Evolutionary conservation across 2,113 vertebrate genomes (phyloP).

Genomic region (Spizaetus ornatus): DNA sequence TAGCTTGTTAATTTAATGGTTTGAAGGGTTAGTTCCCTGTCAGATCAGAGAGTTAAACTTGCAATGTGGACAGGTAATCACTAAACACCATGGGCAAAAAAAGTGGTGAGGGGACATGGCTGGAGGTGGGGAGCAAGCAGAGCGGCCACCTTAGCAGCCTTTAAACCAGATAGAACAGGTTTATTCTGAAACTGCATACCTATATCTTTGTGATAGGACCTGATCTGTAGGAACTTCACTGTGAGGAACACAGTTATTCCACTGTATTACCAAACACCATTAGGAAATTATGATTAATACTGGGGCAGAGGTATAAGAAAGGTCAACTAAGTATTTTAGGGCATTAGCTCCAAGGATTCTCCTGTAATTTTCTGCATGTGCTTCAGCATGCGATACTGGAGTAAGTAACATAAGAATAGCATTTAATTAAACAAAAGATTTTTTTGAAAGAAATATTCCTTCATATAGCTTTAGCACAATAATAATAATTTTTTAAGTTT

Average conservation of each 20-base stretch:
- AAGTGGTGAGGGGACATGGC: background rate
- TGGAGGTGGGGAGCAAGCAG: background rate
- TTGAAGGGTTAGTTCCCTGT: background rate
- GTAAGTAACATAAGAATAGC: background rate
- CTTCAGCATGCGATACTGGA: background rate
- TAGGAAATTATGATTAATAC: background rate
- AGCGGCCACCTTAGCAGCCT: background rate
- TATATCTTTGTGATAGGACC: background rate
- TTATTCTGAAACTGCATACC: background rate
- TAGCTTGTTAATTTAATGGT: background rate
- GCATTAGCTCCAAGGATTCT: background rate
- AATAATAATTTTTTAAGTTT: background rate
- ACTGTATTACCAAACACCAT: background rate
- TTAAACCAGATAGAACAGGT: background rate
- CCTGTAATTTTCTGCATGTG: background rate
- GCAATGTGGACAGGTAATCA: background rate
- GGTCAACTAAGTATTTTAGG: background rate
- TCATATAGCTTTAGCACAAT: background rate
- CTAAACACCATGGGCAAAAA: background rate
- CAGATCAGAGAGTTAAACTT: background rate
- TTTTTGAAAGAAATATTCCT: background rate
- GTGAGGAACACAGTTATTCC: background rate
- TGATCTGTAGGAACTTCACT: background rate
- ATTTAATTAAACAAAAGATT: background rate
- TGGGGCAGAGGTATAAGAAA: background rate